phyloP scores from a whole-genome alignment of 2,888 invertebrate species.

The Melinaea marsaeus region DNA sequence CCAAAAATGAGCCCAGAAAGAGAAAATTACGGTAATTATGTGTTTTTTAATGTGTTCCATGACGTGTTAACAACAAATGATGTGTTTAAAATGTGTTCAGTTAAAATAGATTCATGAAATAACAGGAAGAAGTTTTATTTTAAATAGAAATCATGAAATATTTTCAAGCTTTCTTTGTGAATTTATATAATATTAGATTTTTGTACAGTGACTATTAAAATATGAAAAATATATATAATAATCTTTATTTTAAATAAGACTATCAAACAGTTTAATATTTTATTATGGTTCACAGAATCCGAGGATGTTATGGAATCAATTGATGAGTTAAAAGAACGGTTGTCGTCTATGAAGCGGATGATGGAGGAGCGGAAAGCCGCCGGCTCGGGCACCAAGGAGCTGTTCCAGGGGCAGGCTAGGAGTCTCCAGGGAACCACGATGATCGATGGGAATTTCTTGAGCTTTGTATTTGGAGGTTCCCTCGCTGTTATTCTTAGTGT shows the following conservation, averaged over 20 bases:
- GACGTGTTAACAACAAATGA: not conserved
- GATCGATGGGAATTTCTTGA: constrained; percentile 89
- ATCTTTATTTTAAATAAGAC: no score
- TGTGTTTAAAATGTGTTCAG: not conserved
- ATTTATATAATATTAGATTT: no score
- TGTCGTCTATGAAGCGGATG: constrained; percentile 88
- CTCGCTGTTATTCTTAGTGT: constrained; percentile 87
- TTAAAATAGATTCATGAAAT: not conserved
- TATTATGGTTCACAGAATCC: constrained; percentile 46
- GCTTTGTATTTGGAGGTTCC: constrained; percentile 89
- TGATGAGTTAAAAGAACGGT: constrained; percentile 86
- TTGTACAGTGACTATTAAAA: no score
- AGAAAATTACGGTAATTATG: constrained; percentile 54
- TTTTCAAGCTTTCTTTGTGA: no score
- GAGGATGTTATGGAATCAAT: constrained; percentile 82
- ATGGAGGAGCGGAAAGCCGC: constrained; percentile 84
- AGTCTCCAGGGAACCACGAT: constrained; percentile 79
- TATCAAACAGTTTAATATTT: not conserved
- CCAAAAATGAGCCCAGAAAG: constrained; percentile 56
- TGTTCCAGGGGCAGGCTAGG: constrained; percentile 68
- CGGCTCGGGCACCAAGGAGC: constrained; percentile 67
- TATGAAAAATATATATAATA: no score
- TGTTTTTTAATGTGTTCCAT: not conserved
- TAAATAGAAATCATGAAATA: no score
- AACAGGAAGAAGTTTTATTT: no score